Percentiles rank a stretch among this genome's conserved stretches.
Conservation (phyloP, 2,113 vertebrate species). For the Ariopsis seemanni region DNA sequence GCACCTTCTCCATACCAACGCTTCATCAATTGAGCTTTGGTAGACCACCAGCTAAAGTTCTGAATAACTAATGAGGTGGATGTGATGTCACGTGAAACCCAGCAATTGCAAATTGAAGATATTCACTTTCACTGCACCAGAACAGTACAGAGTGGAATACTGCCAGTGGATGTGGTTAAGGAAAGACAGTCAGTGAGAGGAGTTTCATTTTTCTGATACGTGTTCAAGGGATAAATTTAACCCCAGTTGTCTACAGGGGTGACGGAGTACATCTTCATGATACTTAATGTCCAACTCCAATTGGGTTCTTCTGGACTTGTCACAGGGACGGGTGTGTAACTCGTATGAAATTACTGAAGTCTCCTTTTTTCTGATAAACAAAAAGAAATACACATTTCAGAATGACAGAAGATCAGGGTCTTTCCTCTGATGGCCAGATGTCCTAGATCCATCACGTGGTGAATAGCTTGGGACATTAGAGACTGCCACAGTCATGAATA, state of each 20-base stretch:
- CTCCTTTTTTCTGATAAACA: neutral
- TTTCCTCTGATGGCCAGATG: neutral
- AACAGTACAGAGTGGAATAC: neutral
- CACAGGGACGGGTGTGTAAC: neutral
- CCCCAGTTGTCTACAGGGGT: neutral
- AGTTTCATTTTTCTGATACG: neutral
- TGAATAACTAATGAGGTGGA: no score
- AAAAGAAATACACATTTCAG: neutral
- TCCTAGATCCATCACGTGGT: neutral
- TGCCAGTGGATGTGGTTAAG: neutral
- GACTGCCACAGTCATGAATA: conserved; percentile 9
- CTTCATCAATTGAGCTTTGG: no score
- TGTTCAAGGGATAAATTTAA: neutral
- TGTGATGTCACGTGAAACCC: no score
- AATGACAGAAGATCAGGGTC: neutral
- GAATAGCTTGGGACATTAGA: neutral
- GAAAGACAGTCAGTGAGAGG: neutral
- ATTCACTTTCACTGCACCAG: neutral
- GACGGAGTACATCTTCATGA: neutral
- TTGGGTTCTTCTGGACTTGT: neutral
- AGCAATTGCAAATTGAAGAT: neutral
- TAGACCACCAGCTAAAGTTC: no score
- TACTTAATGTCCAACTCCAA: neutral
- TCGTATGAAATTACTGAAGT: neutral
- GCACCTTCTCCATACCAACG: no score